Conservation (phyloP, 2,888 invertebrate genomes). For the Agrotis segetum region DNA sequence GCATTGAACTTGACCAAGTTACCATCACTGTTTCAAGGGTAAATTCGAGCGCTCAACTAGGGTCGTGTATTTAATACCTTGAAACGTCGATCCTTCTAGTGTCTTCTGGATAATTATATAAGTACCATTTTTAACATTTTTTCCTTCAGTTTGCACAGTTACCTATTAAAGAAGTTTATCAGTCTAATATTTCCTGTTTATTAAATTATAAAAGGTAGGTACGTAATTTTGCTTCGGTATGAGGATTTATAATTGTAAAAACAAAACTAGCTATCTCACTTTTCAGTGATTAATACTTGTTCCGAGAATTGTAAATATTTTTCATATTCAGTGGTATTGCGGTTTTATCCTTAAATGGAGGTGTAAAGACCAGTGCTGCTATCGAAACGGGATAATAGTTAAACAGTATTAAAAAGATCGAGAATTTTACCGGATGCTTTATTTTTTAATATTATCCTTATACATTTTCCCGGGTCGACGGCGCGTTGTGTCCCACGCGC, state of each 20-base stretch:
- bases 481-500: too few species aligned
- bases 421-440: not conserved
- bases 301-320: conserved; percentile 32
- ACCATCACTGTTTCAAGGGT: conserved; percentile 19
- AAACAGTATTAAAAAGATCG: conserved; percentile 12
- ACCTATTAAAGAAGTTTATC: not conserved
- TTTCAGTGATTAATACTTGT: conserved; percentile 6
- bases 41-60: conserved; percentile 13
- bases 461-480: too few species aligned
- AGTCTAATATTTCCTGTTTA: conserved; percentile 4
- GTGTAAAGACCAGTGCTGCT: conserved; percentile 22
- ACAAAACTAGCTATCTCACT: conserved; percentile 19
- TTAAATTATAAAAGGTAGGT: not conserved
- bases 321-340: conserved; percentile 11
- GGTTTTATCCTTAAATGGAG: conserved; percentile 42
- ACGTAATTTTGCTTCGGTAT: not conserved
- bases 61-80: conserved; percentile 6
- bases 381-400: conserved; percentile 32
- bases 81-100: conserved; percentile 8
- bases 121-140: not conserved
- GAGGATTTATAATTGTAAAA: not conserved
- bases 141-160: not conserved
- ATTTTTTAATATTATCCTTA: conserved; percentile 24
- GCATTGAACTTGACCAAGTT: conserved; percentile 43
- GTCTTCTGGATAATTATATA: not conserved